phyloP scores from a whole-genome alignment of 1,140 invertebrate genomes.

The Danaus melanippus region DNA sequence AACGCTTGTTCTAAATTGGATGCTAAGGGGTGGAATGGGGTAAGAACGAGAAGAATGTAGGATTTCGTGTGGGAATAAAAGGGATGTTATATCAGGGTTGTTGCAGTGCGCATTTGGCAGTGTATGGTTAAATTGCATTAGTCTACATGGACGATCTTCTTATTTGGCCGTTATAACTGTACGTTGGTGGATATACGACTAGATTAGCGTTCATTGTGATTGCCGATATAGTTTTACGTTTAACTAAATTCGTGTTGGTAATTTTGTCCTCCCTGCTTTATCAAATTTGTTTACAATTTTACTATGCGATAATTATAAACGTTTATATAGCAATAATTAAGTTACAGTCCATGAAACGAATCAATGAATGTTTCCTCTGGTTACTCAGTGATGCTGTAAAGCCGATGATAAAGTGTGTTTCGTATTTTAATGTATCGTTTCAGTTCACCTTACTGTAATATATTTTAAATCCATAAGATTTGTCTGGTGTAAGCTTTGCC shows the following conservation, averaged over 20 bases:
- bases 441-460: constrained; percentile 18
- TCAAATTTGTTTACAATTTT: too few relatives aligned
- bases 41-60: constrained; percentile 24
- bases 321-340: too few relatives aligned
- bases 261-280: too few relatives aligned
- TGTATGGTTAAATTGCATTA: constrained; percentile 58
- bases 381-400: too few relatives aligned
- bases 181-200: too few relatives aligned
- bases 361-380: too few relatives aligned
- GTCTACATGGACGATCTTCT: constrained; percentile 22
- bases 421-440: too few relatives aligned
- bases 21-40: constrained; percentile 29
- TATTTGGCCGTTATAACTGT: constrained; percentile 16
- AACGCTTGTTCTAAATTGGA: constrained; percentile 51
- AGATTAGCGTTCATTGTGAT: constrained; percentile 4
- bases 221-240: neutral
- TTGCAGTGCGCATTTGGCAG: constrained; percentile 45
- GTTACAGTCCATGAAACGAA: too few relatives aligned
- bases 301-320: too few relatives aligned
- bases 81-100: constrained; percentile 27
- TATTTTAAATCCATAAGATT: constrained; percentile 25
- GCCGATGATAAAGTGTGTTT: too few relatives aligned
- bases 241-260: too few relatives aligned
- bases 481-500: constrained; percentile 14
- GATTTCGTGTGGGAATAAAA: constrained; percentile 23